These are phyloP conservation scores for Hylia prasina DNA, from an alignment of 2,113 vertebrate genomes.

Conservation along the genomic window DNA sequence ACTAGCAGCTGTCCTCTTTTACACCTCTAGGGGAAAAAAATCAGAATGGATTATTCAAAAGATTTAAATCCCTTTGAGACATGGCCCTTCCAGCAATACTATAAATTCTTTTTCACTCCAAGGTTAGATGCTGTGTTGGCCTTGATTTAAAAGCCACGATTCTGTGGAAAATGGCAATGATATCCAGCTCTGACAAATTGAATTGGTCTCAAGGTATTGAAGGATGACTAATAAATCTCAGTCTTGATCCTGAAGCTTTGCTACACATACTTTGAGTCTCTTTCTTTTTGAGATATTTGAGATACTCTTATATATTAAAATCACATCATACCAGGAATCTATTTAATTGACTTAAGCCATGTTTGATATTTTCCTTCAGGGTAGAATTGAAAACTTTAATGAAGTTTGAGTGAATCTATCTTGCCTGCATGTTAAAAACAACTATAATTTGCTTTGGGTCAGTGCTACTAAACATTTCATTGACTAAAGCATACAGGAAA, in stretches of 20 bases:
- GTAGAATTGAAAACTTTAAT: conserved; percentile 15
- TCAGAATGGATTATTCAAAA: conserved; percentile 66
- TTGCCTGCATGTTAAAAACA: background rate
- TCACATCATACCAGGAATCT: conserved; percentile 5
- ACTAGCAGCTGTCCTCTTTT: conserved; percentile 37
- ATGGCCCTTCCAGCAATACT: conserved; percentile 35
- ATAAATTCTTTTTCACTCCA: conserved; percentile 68
- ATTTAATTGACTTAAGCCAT: conserved; percentile 39
- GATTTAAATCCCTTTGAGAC: conserved; percentile 64
- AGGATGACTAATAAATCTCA: conserved; percentile 71
- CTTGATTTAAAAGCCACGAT: conserved; percentile 70
- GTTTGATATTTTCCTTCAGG: conserved; percentile 13
- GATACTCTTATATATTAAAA: conserved; percentile 51
- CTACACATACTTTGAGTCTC: background rate
- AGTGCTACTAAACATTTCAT: background rate
- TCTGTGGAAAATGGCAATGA: conserved; percentile 66
- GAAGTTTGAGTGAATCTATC: conserved; percentile 15
- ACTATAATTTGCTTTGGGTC: background rate
- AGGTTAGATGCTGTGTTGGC: conserved; percentile 54
- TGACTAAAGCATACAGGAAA: background rate
- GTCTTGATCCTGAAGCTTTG: conserved; percentile 56
- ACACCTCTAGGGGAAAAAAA: background rate
- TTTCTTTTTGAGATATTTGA: conserved; percentile 47
- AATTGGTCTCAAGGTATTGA: conserved; percentile 67
- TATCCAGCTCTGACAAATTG: conserved; percentile 70